A percentile compares a stretch with the other conserved stretches of the same genome.
phyloP scores from a whole-genome alignment of 2,888 invertebrate genomes.

The Ecdyonurus torrentis region DNA sequence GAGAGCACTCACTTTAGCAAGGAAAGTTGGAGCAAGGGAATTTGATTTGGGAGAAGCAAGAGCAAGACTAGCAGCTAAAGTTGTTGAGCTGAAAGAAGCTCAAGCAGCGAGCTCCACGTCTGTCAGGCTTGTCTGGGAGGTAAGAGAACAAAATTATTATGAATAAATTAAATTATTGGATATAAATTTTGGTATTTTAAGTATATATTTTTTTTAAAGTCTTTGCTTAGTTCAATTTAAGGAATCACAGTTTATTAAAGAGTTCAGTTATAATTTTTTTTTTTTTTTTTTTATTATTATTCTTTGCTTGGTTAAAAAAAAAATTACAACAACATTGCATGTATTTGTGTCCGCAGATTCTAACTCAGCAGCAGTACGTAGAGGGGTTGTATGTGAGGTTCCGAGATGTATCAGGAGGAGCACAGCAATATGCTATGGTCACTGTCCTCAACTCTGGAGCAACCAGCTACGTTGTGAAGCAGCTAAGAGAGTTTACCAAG shows the following conservation, averaged over 20 bases:
- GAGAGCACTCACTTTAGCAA: conserved; percentile 46
- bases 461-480: conserved; percentile 55
- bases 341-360: conserved; percentile 22
- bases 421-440: conserved; percentile 45
- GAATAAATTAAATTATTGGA: too few relatives aligned
- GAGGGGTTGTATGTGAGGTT: conserved; percentile 57
- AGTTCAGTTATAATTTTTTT: too few relatives aligned
- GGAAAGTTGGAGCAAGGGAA: conserved; percentile 21
- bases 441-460: conserved; percentile 52
- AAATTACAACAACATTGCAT: not conserved
- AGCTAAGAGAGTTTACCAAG: conserved; percentile 67
- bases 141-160: too few relatives aligned
- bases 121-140: conserved; percentile 66
- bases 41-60: conserved; percentile 63
- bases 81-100: conserved; percentile 49
- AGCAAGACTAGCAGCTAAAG: conserved; percentile 57
- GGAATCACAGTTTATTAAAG: too few relatives aligned
- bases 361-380: conserved; percentile 34
- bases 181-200: too few relatives aligned
- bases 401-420: conserved; percentile 31
- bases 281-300: too few relatives aligned
- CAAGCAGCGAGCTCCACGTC: conserved; percentile 56
- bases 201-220: too few relatives aligned
- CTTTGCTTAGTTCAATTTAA: too few relatives aligned
- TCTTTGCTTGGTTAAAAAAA: not conserved